Conservation (phyloP, 2,797 vertebrate genomes). For the Alcedo quadribrachys region DNA sequence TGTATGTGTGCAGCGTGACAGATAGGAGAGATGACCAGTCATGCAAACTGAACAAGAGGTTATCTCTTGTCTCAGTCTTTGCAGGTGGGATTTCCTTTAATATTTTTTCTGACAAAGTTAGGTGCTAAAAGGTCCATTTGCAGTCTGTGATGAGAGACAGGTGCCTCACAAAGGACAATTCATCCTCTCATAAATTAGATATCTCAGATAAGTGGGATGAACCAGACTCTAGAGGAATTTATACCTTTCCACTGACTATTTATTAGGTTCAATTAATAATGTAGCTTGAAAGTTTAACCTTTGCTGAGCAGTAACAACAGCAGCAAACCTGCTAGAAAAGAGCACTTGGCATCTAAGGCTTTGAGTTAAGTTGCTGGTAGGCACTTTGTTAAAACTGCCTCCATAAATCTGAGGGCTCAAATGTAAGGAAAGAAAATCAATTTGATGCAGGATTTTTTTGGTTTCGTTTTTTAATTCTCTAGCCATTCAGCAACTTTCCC, state of each 20-base stretch:
- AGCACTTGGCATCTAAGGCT: not conserved
- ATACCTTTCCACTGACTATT: not conserved
- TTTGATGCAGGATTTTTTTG: not conserved
- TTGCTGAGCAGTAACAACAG: not conserved
- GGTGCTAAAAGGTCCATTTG: not conserved
- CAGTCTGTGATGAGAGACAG: not conserved
- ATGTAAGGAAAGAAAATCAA: not conserved
- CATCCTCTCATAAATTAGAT: not conserved
- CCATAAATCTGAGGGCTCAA: not conserved
- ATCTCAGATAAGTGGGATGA: not conserved
- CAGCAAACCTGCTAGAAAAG: not conserved
- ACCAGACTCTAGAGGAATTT: not conserved
- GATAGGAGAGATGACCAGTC: not conserved
- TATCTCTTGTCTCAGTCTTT: not conserved
- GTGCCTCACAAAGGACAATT: not conserved
- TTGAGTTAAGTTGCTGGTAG: not conserved
- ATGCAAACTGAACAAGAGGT: not conserved
- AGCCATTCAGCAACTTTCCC: not conserved
- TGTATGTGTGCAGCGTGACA: fast-evolving
- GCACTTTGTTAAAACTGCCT: not conserved
- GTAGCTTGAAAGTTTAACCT: not conserved
- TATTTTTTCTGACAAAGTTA: fast-evolving
- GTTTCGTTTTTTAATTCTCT: not conserved
- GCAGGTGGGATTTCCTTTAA: not conserved
- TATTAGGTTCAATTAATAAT: not conserved